Evolutionary conservation across 2,888 invertebrate species (phyloP), one percentile per base, ranked within the genome.

Genomic region (Tridacna crocea): DNA sequence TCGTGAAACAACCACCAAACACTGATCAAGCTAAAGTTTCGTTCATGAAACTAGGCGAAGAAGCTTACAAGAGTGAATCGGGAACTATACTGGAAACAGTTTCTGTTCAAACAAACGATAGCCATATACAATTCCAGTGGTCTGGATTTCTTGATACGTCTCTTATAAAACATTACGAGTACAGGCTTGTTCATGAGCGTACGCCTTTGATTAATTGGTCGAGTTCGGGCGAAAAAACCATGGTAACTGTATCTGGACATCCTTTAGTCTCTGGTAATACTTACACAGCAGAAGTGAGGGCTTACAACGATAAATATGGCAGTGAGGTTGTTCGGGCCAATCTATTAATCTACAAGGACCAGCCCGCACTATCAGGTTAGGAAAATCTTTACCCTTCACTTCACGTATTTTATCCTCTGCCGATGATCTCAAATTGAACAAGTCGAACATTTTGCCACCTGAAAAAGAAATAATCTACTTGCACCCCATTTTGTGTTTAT

Each of bases 101-200:
- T 19, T 66, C 27, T 46, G 46, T 66, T 46, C 66, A 66, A n/a
- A 47, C 66, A 4, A 66, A 66, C n/a, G 46, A 66, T 36, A 66
- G 46, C 46, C 66, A 66, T 66, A 46, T 66, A 36, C 66, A 46
- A n/a, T n/a, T 66, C 11, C 46, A 36, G 66, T 66, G 66, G 66
- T 66, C 66, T 0, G 66, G 66, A 17, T 66, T 66, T 27, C 19
- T 46, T n/a, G 66, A 66, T 46, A 8, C 36, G 4, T 46, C 36
- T 36, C 66, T 11, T 6, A 66, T 66, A 17, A n/a, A 6, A 19
- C 19, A 66, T 19, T 66, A 66, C 22, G 27, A 66, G 36, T 66
- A 66, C 46, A 36, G 66, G 36, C 66, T 66, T 26, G 46, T 66
- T 3, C 15, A 66, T 13, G 36, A 46, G 4, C 13, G 46, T 36